Evolutionary conservation across 1,140 invertebrate species (phyloP), one percentile per base, ranked within the genome.

Genomic region (Tetraneura akinire): DNA sequence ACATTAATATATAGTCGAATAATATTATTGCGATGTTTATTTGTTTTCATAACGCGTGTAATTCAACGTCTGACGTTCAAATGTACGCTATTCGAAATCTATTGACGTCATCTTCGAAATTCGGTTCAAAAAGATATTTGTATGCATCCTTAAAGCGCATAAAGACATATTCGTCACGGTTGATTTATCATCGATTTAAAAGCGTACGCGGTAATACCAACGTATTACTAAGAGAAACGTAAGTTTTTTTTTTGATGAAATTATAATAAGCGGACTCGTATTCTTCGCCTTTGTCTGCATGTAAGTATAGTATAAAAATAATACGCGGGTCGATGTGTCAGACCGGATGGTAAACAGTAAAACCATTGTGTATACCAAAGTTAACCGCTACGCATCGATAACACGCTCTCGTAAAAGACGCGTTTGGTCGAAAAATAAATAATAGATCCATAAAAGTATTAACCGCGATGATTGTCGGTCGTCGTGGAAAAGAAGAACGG

Each of bases 371-470:
- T 45, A n/a, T n/a, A 13, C 42, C 6, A 26, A 26, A 68, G 37
- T 68, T 68, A 47, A 47, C 66, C 66, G 14, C 42, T 21, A 26
- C 42, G 66, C 66, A 47, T 68, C 66, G 21, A 68, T 47, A 68
- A 23, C 21, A 47, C 62, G 11, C 18, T 68, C 66, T 68, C 66
- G n/a, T 68, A 16, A 23, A 68, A 68, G 14, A 26, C 66, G 66
- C 66, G 66, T 16, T 47, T 11, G 42, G 42, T 47, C 14, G 66
- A 26, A 68, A 16, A 47, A 37, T 29, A 68, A 68, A 68, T 45
- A 47, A n/a, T n/a, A 68, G 66, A 47, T 42, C 26, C 42, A 1
- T 68, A 68, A 68, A 68, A 68, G 66, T 47, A 68, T 45, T 68
- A 23, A 45, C n/a, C n/a, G n/a, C 66, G 42, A 47, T 26, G 66